Base-by-base conservation (phyloP, 2,888 invertebrate genomes). In the Branchinecta sandiegonensis region DNA sequence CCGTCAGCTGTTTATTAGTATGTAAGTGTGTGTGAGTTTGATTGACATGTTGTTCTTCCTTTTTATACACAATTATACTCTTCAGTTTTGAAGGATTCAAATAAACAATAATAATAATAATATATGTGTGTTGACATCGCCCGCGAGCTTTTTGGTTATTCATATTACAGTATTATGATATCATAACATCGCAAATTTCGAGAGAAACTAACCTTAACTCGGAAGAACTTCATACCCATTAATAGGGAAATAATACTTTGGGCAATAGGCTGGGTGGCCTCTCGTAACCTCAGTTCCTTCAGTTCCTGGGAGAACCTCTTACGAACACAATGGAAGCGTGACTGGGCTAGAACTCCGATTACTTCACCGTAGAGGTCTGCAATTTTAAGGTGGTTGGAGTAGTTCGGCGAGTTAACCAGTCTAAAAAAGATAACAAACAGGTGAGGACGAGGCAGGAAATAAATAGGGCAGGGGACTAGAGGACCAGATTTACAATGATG, bases 151-250 rank as follows among this genome's bases (percentile, higher is more conserved):
- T 37, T 37, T 37, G 37, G 37, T 37, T 0, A 37, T 37, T 37
- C 6, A 37, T 37, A 37, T 37, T 37, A 37, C 5, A 37, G 37
- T 37, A 37, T 37, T 4, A 37, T 37, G 37, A 37, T 37, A 37
- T 37, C 37, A 37, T 6, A 37, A 5, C 37, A 37, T 37, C 37
- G 5, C 6, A 37, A 37, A 37, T 37, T 37, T 5, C 6, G 5
- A 6, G 37, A 14, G 50, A 46, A 12, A 65, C 71, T 37, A 71
- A 85, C 85, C 80, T 88, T 88, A 46, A 88, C 85, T 71, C 86
- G 79, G 79, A 99, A 97, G 81, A 97, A 99, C 80, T 99, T 99
- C 94, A 99, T 97, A 68, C 99, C 97, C 95, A 97, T 97, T 47
- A 99, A 81, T 50, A 99, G 81, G 63, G 94, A 94, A 74, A 99